phyloP scores from a whole-genome alignment of 2,113 vertebrate species.

The Pampusana beccarii region DNA sequence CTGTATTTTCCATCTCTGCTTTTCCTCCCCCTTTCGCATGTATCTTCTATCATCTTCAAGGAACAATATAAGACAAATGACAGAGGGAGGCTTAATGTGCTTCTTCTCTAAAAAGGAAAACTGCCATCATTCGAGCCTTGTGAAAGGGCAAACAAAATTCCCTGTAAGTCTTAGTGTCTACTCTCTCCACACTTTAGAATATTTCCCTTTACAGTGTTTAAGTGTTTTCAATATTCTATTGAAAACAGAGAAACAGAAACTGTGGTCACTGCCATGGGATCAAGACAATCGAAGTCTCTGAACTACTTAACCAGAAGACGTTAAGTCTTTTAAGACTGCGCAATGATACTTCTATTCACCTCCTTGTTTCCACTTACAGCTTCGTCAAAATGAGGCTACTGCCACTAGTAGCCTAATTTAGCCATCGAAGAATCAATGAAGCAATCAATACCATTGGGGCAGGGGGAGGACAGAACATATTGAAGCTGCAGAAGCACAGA shows the following conservation, averaged over 20 bases:
- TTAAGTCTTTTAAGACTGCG: neutral
- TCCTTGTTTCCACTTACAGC: neutral
- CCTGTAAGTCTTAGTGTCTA: neutral
- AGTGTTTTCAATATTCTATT: neutral
- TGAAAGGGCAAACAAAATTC: neutral
- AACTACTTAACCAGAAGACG: neutral
- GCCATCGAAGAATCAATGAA: neutral
- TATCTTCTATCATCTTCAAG: neutral
- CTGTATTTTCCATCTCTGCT: neutral
- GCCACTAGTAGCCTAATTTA: neutral
- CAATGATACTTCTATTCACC: neutral
- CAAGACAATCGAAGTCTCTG: neutral
- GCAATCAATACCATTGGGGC: neutral
- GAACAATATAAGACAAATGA: neutral
- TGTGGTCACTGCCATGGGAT: neutral
- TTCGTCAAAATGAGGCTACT: neutral
- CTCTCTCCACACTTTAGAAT: neutral
- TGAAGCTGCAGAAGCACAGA: constrained; percentile 1
- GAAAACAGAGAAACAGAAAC: neutral
- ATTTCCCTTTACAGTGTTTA: neutral
- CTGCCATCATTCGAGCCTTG: neutral
- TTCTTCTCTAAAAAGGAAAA: neutral
- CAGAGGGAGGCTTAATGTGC: neutral
- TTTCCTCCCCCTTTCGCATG: neutral
- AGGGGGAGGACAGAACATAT: neutral